Base-by-base conservation (phyloP, 2,888 invertebrate species). In the Parelbella ahira region DNA sequence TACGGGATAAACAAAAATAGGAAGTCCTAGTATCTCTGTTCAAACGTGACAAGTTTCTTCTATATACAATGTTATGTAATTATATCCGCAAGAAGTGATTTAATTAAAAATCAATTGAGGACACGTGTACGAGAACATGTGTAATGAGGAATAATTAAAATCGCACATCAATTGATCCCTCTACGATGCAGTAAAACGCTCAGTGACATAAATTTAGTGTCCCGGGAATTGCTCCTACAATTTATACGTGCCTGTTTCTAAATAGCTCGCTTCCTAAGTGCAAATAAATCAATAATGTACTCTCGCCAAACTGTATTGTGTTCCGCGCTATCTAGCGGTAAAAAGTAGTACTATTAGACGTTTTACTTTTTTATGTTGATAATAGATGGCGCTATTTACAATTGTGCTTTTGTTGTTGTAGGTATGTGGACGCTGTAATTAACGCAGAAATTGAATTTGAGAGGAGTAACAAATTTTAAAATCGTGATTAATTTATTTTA, bases 331-430 rank as follows among this genome's bases (percentile, higher is more conserved):
- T 58, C 68, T 68, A 56, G 32, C 47, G 56, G 54, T 13, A 44
- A 8, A 18, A 2, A 5, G 21, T 9, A 10, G 56, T 49, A 67
- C 55, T 57, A 51, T 36, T n/a, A 8, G 10, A 5, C 1, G 8
- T 4, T 20, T 9, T 7, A 20, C 24, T 39, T 13, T 29, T 24
- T 4, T 27, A 27, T 45, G 11, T 7, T 7, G 18, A 33, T 29
- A 24, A 51, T 51, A 68, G 68, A 58, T 63, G 66, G 56, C 65
- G 59, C 38, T 57, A 38, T 41, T 18, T 19, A 23, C 6, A 23
- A 27, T 24, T 11, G 20, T 15, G 20, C 23, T 38, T 32, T 48
- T 47, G 30, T 52, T 53, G 39, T 39, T 39, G 11, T 32, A 39
- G 39, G 39, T 39, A 39, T 15, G 23, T n/a, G n/a, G n/a, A n/a